phyloP scores from a whole-genome alignment of 2,797 vertebrate species.

The Pseudochromis fuscus region DNA sequence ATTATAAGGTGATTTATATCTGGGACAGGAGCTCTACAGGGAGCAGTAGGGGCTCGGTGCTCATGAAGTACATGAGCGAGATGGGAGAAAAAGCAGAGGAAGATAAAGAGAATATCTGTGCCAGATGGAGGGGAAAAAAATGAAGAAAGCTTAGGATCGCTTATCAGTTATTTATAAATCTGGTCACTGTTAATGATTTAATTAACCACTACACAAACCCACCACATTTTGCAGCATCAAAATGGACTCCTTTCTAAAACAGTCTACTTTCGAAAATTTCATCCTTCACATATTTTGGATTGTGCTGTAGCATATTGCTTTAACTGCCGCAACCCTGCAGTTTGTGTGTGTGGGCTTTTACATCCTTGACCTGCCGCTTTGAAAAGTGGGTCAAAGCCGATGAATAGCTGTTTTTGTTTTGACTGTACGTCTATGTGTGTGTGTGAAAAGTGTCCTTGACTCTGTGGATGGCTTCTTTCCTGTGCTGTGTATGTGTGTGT shows the following conservation, averaged over 20 bases:
- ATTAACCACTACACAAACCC: background rate
- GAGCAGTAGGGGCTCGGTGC: slow-evolving; percentile 24
- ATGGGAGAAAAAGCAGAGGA: slow-evolving; percentile 6
- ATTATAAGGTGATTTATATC: slow-evolving; percentile 45
- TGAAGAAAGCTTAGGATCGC: background rate
- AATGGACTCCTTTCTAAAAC: background rate
- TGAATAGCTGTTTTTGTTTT: slow-evolving; percentile 42
- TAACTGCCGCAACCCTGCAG: background rate
- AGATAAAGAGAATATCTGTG: background rate
- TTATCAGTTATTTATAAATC: background rate
- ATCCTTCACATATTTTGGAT: background rate
- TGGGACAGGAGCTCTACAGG: slow-evolving; percentile 53
- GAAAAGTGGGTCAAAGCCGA: slow-evolving; percentile 39
- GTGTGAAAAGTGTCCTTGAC: slow-evolving; percentile 59
- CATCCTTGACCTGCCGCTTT: slow-evolving; percentile 37
- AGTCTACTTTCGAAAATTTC: background rate
- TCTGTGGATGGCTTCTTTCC: slow-evolving; percentile 23
- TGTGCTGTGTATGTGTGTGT: slow-evolving; percentile 13
- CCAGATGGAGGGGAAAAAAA: background rate
- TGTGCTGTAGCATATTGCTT: background rate
- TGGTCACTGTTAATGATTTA: background rate
- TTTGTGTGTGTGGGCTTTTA: slow-evolving; percentile 21
- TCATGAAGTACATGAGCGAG: slow-evolving; percentile 24
- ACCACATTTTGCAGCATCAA: too few species aligned
- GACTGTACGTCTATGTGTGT: slow-evolving; percentile 12